Base-by-base conservation (phyloP, 2,113 vertebrate genomes). In the Alethe castanea region DNA sequence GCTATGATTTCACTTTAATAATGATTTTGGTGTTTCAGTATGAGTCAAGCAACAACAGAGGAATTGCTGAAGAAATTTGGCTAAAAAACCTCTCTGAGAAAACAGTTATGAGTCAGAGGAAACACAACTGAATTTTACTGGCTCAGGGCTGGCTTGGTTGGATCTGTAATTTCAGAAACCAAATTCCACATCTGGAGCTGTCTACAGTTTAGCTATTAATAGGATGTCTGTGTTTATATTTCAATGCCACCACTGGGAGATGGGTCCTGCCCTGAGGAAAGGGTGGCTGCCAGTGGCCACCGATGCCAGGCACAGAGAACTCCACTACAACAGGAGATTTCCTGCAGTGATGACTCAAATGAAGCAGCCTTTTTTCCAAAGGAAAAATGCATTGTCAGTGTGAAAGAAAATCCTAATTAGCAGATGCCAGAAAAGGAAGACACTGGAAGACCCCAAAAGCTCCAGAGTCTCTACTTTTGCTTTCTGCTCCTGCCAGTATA, bases 1-100 rank as follows among this genome's bases (percentile, higher is more conserved):
- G 61, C 59, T 59, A 62, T 12, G 2, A 85, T 76, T 95, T 85
- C 42, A 61, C 42, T 84, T 84, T 52, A 93, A 84, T 78, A 93
- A 93, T 67, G 72, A 82, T 60, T 82, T 91, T 66, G 53, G 59
- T 84, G 83, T 88, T 96, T 93, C 81, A 65, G 36, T 69, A 81
- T 95, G 94, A 96, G 70, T 96, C 96, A 96, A 88, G 70, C 78
- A 88, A 91, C 81, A 91, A 85, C 87, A 90, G 44, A 76, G 78
- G 62, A 85, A 93, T 61, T 53, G 88, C 81, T 93, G 87, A 85
- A 93, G 79, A 96, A 80, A 95, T 76, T 84, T 85, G 19, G 2
- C 92, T 93, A 54, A 94, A 96, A 96, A 96, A 65, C 11, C 40
- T 84, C 44, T 91, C 65, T 74, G 84, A 84, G 86, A 92, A 94